These are phyloP conservation scores for Stratiolaelaps scimitus DNA, from an alignment of 1,140 invertebrate species.

Conservation along the genomic window DNA sequence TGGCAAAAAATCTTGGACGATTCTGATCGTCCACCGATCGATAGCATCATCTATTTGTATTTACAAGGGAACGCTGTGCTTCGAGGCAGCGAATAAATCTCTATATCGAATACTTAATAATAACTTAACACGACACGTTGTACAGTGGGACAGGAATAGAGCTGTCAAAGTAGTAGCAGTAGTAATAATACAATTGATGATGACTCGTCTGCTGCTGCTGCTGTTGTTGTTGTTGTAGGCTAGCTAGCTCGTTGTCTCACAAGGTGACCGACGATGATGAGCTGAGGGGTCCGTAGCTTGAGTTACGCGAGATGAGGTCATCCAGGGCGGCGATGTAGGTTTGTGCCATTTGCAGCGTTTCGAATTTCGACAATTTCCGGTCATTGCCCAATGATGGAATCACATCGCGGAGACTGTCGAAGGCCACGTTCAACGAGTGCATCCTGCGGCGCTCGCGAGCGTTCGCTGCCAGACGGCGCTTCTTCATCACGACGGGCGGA, in stretches of 20 bases:
- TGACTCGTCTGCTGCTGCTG: not conserved
- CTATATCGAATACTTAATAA: too few species aligned
- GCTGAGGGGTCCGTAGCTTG: too few species aligned
- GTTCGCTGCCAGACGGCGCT: constrained; percentile 76
- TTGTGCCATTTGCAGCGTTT: constrained; percentile 76
- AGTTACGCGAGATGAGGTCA: constrained; percentile 45
- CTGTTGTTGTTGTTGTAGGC: too few species aligned
- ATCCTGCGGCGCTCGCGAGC: constrained; percentile 77
- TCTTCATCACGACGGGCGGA: constrained; percentile 51
- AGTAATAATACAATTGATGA: not conserved
- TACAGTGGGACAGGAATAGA: too few species aligned
- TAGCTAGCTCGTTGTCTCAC: too few species aligned
- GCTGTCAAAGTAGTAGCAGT: not conserved
- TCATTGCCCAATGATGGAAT: constrained; percentile 64
- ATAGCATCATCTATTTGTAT: too few species aligned
- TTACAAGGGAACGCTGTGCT: too few species aligned
- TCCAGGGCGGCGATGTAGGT: constrained; percentile 62
- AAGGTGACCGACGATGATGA: too few species aligned
- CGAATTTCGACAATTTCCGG: constrained; percentile 69
- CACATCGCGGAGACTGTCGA: constrained; percentile 73
- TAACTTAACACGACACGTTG: too few species aligned
- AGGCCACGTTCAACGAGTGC: constrained; percentile 87
- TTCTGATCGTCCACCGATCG: too few species aligned
- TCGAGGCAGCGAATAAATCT: too few species aligned
- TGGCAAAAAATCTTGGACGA: too few species aligned